These are phyloP conservation scores for Troglohyphantes excavatus DNA, from an alignment of 2,888 invertebrate genomes.

Conservation along the genomic window DNA sequence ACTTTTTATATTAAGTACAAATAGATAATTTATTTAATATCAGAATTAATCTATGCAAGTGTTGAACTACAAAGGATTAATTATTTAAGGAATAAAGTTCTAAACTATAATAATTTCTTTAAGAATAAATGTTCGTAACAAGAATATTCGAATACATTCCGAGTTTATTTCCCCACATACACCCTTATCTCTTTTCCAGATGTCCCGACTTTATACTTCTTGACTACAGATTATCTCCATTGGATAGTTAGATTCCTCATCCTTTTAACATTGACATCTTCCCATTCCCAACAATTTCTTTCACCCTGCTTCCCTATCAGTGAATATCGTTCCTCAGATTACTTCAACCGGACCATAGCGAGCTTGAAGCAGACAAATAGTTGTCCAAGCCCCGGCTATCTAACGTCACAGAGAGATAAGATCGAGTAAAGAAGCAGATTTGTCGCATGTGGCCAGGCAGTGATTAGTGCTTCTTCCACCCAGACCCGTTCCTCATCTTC, in stretches of 20 bases:
- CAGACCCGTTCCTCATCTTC: constrained; percentile 55
- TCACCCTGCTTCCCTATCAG: background rate
- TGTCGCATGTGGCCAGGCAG: constrained; percentile 71
- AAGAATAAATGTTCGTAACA: no score
- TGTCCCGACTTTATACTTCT: no score
- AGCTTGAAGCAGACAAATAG: constrained; percentile 64
- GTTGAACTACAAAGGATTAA: no score
- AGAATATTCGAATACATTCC: no score
- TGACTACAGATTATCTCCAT: no score
- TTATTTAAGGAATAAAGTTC: no score
- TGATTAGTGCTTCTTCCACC: constrained; percentile 61
- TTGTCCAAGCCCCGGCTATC: constrained; percentile 51
- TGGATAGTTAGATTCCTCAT: background rate
- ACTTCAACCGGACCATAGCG: constrained; percentile 33
- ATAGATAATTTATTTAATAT: no score
- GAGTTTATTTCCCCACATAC: no score
- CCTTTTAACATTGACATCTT: background rate
- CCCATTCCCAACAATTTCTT: background rate
- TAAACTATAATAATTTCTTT: no score
- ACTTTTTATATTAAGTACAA: no score
- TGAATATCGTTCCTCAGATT: constrained; percentile 40
- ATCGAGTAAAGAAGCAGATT: constrained; percentile 65
- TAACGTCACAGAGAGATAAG: constrained; percentile 38
- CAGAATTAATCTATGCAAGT: no score
- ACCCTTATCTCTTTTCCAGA: no score